Base-by-base conservation (phyloP, 2,113 vertebrate species). In the Leptobrachium leishanense region DNA sequence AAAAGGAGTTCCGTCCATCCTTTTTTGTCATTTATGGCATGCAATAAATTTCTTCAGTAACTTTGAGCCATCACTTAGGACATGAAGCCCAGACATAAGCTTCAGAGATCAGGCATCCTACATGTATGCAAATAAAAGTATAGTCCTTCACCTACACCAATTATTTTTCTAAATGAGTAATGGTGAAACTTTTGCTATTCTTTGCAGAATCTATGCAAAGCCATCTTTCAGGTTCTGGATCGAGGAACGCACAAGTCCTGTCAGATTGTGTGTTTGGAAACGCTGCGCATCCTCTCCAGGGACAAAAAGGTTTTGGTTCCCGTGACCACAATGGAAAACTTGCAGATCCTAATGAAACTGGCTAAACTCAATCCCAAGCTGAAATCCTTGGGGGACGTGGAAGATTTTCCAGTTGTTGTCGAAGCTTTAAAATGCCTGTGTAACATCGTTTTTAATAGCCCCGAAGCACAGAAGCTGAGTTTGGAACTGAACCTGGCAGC, bases 361-460 rank as follows among this genome's bases (percentile, higher is more conserved):
- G 97, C 96, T 44, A 91, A 88, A 79, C 88, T 99, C 79, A 89
- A 87, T 42, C 68, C 85, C 73, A 85, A 85, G 6, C 90, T 90
- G 59, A 87, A 90, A 46, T 90, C 85, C 77, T 84, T 92, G 71
- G 92, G 92, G 15, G 94, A 91, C 76, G 86, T 69, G 42, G 87
- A 87, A 57, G 92, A 95, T 82, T 94, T 94, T 85, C 91, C 92
- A 43, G 95, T 98, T 84, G 94, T 95, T 76, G 95, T 98, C 85
- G 98, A 99, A 90, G 96, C 98, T 12, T 89, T 99, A 73, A 99
- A 99, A 92, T 99, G 98, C 89, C 92, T 99, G 71, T 98, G 97
- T 88, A 99, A 99, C 50, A 93, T 99, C 50, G 90, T 99, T 81
- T 99, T 95, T 89, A 99, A 99, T 85, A 99, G 97, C 75, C 86